Evolutionary conservation across 2,797 vertebrate species (phyloP).

Genomic region (Leptoclinus maculatus): DNA sequence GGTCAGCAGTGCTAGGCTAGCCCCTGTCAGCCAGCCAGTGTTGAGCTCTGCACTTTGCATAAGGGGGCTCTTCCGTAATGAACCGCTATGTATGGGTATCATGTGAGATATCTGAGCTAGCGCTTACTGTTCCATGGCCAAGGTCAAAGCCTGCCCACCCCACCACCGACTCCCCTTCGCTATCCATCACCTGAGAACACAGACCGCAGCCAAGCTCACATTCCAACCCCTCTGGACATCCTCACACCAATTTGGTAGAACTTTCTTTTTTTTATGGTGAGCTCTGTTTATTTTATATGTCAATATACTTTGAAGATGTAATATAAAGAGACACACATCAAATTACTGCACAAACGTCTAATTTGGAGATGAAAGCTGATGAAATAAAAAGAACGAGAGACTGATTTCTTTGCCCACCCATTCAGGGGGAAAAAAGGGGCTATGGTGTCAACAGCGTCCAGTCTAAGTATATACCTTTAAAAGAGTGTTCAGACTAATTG

Average conservation of each 20-base stretch:
- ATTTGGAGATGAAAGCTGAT: neutral
- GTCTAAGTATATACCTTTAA: conserved; percentile 42
- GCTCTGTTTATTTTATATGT: conserved; percentile 55
- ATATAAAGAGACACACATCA: neutral
- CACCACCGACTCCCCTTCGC: conserved; percentile 70
- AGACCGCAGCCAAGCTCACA: conserved; percentile 77
- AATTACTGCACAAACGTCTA: neutral
- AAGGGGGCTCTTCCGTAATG: conserved; percentile 85
- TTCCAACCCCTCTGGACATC: conserved; percentile 75
- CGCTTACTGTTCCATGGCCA: conserved; percentile 83
- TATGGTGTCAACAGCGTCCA: neutral
- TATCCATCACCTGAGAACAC: conserved; percentile 82
- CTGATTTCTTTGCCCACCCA: neutral
- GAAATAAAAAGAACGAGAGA: neutral
- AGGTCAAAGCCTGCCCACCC: conserved; percentile 81
- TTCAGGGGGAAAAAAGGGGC: neutral
- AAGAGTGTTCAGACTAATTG: conserved; percentile 38
- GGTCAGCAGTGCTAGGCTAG: conserved; percentile 83
- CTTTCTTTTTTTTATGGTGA: conserved; percentile 45
- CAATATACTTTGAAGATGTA: conserved; percentile 30
- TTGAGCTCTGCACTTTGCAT: conserved; percentile 84
- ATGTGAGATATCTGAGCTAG: conserved; percentile 87
- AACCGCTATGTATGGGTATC: conserved; percentile 85
- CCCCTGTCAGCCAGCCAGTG: conserved; percentile 81
- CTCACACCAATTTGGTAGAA: conserved; percentile 68